Conservation (phyloP, 1,140 invertebrate genomes). For the Telenomus remus region DNA sequence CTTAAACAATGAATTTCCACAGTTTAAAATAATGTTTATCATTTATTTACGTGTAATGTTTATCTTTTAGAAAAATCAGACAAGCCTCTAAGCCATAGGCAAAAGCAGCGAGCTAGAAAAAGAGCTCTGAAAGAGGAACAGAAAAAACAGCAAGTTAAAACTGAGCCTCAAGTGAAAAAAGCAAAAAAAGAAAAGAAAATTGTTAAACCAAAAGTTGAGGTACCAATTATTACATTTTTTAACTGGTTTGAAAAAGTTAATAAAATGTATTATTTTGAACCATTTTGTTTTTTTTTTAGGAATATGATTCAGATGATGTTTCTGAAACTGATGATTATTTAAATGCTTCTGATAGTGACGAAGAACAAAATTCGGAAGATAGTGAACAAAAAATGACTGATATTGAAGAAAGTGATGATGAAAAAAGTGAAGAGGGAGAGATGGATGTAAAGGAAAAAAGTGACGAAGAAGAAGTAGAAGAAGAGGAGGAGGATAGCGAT, state of each 20-base stretch:
- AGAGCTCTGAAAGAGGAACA: constrained; percentile 33
- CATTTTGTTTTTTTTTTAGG: background rate
- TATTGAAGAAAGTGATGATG: constrained; percentile 65
- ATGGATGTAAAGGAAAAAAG: constrained; percentile 69
- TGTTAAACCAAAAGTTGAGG: constrained; percentile 2
- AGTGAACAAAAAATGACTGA: constrained; percentile 71
- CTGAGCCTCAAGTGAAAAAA: constrained; percentile 32
- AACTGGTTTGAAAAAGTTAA: too few species aligned
- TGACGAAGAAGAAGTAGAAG: constrained; percentile 66
- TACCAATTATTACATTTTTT: too few species aligned
- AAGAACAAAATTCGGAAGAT: constrained; percentile 68
- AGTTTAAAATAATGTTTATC: too few species aligned
- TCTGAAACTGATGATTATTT: constrained; percentile 42
- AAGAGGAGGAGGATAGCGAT: constrained; percentile 77
- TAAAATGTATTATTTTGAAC: too few species aligned
- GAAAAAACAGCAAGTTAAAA: constrained; percentile 21
- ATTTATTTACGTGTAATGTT: too few species aligned
- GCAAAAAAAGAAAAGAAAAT: constrained; percentile 23
- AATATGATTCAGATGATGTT: constrained; percentile 43
- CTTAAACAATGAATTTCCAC: constrained; percentile 61
- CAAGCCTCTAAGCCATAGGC: constrained; percentile 31
- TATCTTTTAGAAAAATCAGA: too few species aligned
- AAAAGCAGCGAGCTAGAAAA: constrained; percentile 43
- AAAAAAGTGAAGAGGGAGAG: constrained; percentile 42
- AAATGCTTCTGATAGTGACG: constrained; percentile 58